phyloP scores from a whole-genome alignment of 2,797 vertebrate genomes.

The Leuciscus waleckii region DNA sequence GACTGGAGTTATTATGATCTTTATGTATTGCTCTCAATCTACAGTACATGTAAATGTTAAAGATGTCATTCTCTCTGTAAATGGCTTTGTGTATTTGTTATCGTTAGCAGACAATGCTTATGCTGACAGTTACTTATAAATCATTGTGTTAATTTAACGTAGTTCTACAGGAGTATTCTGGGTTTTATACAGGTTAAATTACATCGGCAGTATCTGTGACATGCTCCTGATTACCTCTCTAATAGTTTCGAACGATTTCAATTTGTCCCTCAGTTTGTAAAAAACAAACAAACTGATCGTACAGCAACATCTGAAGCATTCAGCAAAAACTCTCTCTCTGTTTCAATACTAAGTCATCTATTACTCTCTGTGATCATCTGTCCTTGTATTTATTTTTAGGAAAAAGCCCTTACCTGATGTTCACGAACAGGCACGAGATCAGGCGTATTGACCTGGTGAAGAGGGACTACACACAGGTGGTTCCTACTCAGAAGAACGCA shows the following conservation, averaged over 20 bases:
- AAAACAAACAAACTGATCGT: too few relatives aligned
- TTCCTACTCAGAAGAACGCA: slow-evolving; percentile 93
- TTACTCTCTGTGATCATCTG: neutral
- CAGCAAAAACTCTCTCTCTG: neutral
- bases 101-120: neutral
- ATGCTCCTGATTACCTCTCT: too few relatives aligned
- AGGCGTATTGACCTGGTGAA: slow-evolving; percentile 92
- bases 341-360: neutral
- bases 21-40: neutral
- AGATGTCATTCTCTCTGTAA: neutral
- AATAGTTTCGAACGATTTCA: too few relatives aligned
- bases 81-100: neutral
- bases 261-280: too few relatives aligned
- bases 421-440: slow-evolving; percentile 97
- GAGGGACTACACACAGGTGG: slow-evolving; percentile 92
- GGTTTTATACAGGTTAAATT: neutral
- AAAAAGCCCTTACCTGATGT: slow-evolving; percentile 92
- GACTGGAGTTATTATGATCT: neutral
- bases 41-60: neutral
- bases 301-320: too few relatives aligned
- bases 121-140: neutral
- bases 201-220: neutral
- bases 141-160: neutral
- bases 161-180: neutral
- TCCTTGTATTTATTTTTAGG: slow-evolving; percentile 70